Percentiles rank a stretch among this genome's conserved stretches.
Conservation (phyloP, 2,797 vertebrate genomes). For the Phoebastria nigripes region DNA sequence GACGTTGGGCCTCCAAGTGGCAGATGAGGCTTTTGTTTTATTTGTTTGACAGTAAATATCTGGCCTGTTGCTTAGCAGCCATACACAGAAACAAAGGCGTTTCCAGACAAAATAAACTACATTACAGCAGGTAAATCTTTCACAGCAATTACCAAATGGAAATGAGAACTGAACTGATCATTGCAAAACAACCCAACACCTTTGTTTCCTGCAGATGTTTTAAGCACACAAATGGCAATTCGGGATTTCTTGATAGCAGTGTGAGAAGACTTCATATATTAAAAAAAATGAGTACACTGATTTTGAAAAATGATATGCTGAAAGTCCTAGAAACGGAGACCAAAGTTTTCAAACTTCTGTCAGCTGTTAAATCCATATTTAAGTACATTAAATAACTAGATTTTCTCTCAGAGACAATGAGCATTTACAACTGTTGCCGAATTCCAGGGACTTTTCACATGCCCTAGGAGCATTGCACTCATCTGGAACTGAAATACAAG, state of each 20-base stretch:
- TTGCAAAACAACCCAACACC: background rate
- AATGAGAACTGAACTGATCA: constrained; percentile 14
- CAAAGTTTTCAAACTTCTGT: background rate
- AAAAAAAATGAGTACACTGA: background rate
- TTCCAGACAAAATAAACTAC: constrained; percentile 44
- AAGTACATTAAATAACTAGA: background rate
- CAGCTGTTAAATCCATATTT: background rate
- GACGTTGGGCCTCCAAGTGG: background rate
- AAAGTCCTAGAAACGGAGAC: background rate
- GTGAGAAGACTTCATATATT: background rate
- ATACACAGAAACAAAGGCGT: constrained; percentile 22
- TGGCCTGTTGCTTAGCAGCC: constrained; percentile 66
- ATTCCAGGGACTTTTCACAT: background rate
- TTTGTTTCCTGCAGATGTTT: constrained; percentile 31
- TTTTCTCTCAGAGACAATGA: background rate
- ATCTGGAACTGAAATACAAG: background rate
- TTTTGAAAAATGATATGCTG: background rate
- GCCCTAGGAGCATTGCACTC: background rate
- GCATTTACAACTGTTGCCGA: background rate
- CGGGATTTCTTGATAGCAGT: background rate
- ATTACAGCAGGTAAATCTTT: constrained; percentile 48
- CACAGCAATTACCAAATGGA: constrained; percentile 49
- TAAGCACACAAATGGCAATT: background rate
- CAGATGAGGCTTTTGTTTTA: constrained; percentile 56
- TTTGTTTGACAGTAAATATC: constrained; percentile 62